Base-by-base conservation (phyloP, 2,797 vertebrate genomes). In the Oryzias dopingdopingensis region DNA sequence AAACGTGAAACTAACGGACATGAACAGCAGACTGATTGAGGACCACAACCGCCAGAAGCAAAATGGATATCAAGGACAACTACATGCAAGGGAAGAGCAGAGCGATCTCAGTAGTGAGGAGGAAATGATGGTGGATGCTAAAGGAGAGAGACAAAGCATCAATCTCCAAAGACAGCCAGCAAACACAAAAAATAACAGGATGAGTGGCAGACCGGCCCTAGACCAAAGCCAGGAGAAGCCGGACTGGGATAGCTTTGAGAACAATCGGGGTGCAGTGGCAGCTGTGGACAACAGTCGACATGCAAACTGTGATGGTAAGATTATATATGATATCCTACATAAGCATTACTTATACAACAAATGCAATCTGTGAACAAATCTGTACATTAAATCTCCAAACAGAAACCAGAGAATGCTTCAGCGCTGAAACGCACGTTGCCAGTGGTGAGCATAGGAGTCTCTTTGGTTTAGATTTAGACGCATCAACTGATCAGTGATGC, bases 241-340 rank as follows among this genome's bases (percentile, higher is more conserved):
- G 57, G 81, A 87, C 22, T 6, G 4, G 59, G 76, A 82, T 41
- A 87, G 86, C 74, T 32, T 72, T 59, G 85, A 91, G 55, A 59
- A 64, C 15, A 71, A 62, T 23, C 60, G 59, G 20, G 54, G 59
- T 37, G 80, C 62, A 58, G 54, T 37, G 60, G 56, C 68, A 42
- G 72, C 60, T 49, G 56, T 18, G 3, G 70, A 54, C 18, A 71
- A 67, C 73, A 74, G 67, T 63, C 60, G 51, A 63, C 62, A 79
- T 15, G 29, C 1, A 20, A 75, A 74, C 53, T 55, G 75, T 48
- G 74, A 85, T 6, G 84, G 85, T 82, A 59, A 76, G 65, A 44
- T 5, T 6, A 46, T 14, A 51, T 15, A 49, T 26, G 54, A 3
- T 3, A 42, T 24, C n/a, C 42, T 14, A 52, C 8, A 3, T 22